These are phyloP conservation scores for Chauna torquata DNA, from an alignment of 2,113 vertebrate genomes.

Conservation along the genomic window DNA sequence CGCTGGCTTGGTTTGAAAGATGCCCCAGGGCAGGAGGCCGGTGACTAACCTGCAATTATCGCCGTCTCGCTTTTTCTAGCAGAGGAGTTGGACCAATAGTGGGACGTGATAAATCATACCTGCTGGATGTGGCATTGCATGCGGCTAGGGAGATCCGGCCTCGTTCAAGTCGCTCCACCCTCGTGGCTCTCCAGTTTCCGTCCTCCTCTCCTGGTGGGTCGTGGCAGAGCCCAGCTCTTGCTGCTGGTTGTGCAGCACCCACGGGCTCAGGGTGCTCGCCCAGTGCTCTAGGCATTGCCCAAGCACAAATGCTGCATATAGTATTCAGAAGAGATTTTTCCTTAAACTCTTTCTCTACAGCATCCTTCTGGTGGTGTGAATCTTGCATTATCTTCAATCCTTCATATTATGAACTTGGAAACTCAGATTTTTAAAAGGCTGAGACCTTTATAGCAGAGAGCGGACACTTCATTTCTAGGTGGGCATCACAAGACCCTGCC, in stretches of 20 bases:
- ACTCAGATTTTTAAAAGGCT: not conserved
- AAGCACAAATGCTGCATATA: not conserved
- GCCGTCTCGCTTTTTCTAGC: not conserved
- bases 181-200: not conserved
- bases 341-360: not conserved
- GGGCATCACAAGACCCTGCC: not conserved
- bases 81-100: not conserved
- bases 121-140: rapidly evolving
- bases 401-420: rapidly evolving
- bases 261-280: rapidly evolving
- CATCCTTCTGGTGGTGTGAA: not conserved
- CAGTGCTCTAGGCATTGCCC: not conserved
- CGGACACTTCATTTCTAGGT: not conserved
- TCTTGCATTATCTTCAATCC: not conserved
- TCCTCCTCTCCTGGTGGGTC: not conserved
- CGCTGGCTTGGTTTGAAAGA: not conserved
- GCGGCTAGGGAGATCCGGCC: rapidly evolving
- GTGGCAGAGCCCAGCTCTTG: not conserved
- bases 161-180: not conserved
- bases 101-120: not conserved
- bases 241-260: not conserved
- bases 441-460: not conserved
- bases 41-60: not conserved
- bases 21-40: not conserved
- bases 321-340: not conserved